A percentile compares a stretch with the other conserved stretches of the same genome.
phyloP scores from a whole-genome alignment of 2,113 vertebrate genomes.

The Ailuropoda melanoleuca region DNA sequence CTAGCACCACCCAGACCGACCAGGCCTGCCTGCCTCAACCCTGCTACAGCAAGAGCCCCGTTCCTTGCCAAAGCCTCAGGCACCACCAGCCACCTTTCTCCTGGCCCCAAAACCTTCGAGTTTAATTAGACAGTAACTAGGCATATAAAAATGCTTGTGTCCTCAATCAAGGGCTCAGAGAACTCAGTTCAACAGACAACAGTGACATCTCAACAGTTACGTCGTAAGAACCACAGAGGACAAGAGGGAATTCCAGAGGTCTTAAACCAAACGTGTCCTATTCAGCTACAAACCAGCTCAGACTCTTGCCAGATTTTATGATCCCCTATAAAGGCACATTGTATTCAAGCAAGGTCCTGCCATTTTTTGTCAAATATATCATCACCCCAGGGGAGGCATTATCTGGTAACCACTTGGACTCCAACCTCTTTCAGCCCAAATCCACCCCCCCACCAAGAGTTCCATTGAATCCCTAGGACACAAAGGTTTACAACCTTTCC shows the following conservation, averaged over 20 bases:
- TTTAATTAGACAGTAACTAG: conserved; percentile 12
- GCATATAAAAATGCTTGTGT: background rate
- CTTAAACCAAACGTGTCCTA: background rate
- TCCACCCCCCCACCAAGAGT: background rate
- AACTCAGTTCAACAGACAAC: background rate
- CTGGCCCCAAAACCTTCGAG: background rate
- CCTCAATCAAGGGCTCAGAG: background rate
- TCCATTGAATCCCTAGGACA: background rate
- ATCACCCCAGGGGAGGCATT: fast-evolving
- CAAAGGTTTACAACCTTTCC: background rate
- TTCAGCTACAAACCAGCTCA: background rate
- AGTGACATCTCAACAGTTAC: background rate
- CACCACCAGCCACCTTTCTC: background rate
- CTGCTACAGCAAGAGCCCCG: background rate
- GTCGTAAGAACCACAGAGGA: fast-evolving
- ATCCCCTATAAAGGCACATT: background rate
- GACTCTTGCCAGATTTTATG: background rate
- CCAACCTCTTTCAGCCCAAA: background rate
- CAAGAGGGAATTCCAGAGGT: background rate
- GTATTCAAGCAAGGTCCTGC: background rate
- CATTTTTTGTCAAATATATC: background rate
- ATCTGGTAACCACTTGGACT: background rate
- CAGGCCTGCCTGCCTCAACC: background rate
- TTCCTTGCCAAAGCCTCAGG: background rate
- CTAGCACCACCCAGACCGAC: background rate